Base-by-base conservation (phyloP, 2,888 invertebrate species). In the Odiellus spinosus region DNA sequence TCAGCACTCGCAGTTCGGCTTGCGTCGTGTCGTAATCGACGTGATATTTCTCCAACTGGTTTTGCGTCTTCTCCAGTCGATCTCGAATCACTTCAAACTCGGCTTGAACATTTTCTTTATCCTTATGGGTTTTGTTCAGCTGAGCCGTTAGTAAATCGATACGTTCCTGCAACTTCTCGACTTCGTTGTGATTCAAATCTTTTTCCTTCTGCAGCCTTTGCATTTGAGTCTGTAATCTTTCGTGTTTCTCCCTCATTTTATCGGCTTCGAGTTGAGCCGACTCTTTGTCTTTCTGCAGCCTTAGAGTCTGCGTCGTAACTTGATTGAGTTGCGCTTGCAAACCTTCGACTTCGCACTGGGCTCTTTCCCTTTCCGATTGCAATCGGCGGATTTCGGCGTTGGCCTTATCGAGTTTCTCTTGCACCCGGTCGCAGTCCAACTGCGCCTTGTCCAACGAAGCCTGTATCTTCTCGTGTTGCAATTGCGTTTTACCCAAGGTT, bases 381-480 rank as follows among this genome's bases (percentile, higher is more conserved):
- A 66, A 51, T 45, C 57, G 53, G 6, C 60, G 47, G 41, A 57
- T 40, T 43, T 60, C 60, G 15, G 52, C 48, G 26, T 51, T 55
- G 14, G 56, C 47, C 40, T 58, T 59, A 38, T 59, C 59, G 44
- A 56, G 50, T 45, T 55, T 56, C 45, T 58, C 58, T 61, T 67
- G 59, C 21, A 59, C 56, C 75, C 55, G 53, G 49, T 58, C 58
- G 40, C 51, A 49, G 26, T 58, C 57, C 46, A 55, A 18, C 44
- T 90, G 88, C 17, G 86, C 82, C 61, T 85, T 81, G 68, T 90
- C 90, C 57, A 88, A 71, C 11, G 82, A 72, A 55, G 83, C 82
- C 67, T 90, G 88, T 45, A 87, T 71, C 67, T 90, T 90, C 68
- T 90, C 90, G 63, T 86, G 85, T 63, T 86, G 86, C 48, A 85